These are phyloP conservation scores for Dissostichus mawsoni DNA, from an alignment of 2,113 vertebrate genomes.

Conservation along the genomic window DNA sequence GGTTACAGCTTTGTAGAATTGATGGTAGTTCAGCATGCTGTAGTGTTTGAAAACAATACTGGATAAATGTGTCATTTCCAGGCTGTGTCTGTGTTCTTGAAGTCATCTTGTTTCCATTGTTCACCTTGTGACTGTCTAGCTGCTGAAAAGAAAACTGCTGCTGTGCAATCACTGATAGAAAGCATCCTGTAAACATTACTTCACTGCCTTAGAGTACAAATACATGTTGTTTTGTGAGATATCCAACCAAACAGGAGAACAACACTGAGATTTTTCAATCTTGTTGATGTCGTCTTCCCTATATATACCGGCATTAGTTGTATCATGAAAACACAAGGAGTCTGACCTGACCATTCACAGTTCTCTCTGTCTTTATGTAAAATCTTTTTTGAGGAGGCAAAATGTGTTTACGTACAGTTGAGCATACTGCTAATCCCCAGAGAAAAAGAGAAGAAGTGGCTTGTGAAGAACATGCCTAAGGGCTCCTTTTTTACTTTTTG, in stretches of 20 bases:
- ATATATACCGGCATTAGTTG: background rate
- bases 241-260: background rate
- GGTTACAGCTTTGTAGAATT: background rate
- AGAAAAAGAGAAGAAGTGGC: conserved; percentile 25
- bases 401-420: background rate
- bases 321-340: background rate
- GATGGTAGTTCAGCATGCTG: background rate
- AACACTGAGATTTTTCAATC: background rate
- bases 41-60: background rate
- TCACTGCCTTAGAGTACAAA: background rate
- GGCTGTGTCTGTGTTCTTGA: background rate
- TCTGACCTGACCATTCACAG: background rate
- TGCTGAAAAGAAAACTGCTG: conserved; percentile 1
- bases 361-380: background rate
- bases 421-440: background rate
- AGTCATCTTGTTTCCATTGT: conserved; percentile 4
- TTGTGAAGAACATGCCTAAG: conserved; percentile 24
- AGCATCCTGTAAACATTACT: background rate
- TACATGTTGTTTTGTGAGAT: background rate
- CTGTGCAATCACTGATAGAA: background rate
- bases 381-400: background rate
- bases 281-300: too few species aligned
- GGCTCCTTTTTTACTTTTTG: conserved; percentile 30
- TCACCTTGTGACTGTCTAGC: background rate
- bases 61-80: background rate